phyloP scores from a whole-genome alignment of 2,797 vertebrate species.

The Ptychadena robeensis region DNA sequence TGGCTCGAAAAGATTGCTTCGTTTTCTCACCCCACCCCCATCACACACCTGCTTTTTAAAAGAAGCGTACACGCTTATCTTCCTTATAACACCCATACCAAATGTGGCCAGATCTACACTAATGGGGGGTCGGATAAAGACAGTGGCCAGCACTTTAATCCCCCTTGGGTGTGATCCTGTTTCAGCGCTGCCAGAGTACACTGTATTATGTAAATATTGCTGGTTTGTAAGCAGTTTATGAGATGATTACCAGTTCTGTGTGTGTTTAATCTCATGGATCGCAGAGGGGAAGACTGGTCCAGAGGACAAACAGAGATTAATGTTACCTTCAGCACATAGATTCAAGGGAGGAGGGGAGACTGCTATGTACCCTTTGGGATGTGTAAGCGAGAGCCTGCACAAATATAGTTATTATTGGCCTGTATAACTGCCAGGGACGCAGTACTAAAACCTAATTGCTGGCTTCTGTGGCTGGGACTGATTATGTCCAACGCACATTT shows the following conservation, averaged over 20 bases:
- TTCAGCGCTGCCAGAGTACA: conserved; percentile 85
- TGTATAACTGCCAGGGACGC: conserved; percentile 4
- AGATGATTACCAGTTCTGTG: conserved; percentile 77
- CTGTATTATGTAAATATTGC: conserved; percentile 86
- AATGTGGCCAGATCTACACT: conserved; percentile 53
- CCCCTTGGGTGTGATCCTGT: conserved; percentile 73
- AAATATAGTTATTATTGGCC: conserved; percentile 33
- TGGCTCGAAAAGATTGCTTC: background rate
- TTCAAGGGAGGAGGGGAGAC: conserved; percentile 54
- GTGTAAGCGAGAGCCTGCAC: conserved; percentile 21
- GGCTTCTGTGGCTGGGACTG: conserved; percentile 19
- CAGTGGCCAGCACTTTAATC: conserved; percentile 79
- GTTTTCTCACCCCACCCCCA: conserved; percentile 3
- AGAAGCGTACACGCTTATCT: background rate
- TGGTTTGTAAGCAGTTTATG: conserved; percentile 86
- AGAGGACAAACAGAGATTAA: conserved; percentile 71
- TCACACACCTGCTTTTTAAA: background rate
- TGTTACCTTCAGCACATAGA: conserved; percentile 72
- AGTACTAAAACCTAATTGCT: conserved; percentile 11
- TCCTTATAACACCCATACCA: background rate
- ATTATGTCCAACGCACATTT: conserved; percentile 14
- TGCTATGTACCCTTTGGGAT: conserved; percentile 36
- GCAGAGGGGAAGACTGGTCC: conserved; percentile 68
- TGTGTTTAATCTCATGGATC: conserved; percentile 73
- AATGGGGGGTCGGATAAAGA: conserved; percentile 72